Evolutionary conservation across 2,888 invertebrate species (phyloP).

Genomic region (Danaus chrysippus): DNA sequence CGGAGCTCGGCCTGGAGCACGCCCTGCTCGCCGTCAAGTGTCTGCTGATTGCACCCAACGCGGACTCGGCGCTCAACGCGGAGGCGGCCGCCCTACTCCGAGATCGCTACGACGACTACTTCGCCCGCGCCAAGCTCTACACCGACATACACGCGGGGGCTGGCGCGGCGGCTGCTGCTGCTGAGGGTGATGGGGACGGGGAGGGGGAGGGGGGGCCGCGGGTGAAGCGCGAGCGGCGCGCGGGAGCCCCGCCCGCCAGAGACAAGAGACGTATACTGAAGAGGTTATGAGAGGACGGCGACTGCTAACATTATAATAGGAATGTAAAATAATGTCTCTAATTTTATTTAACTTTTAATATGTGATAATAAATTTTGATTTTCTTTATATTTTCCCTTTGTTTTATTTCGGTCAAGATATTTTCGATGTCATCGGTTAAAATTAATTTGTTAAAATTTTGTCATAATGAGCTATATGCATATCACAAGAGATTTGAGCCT

Average conservation of each 20-base stretch:
- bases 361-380: constrained; percentile 29
- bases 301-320: constrained; percentile 15
- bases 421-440: neutral
- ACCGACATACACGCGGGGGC: constrained; percentile 66
- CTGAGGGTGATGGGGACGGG: constrained; percentile 15
- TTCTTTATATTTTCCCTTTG: neutral
- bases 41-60: constrained; percentile 97
- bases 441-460: too few relatives aligned
- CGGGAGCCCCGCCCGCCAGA: constrained; percentile 82
- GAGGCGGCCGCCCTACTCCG: constrained; percentile 96
- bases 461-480: too few relatives aligned
- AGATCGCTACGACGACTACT: constrained; percentile 96
- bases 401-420: neutral
- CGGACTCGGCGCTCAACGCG: constrained; percentile 97
- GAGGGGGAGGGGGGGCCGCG: constrained; percentile 80
- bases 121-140: constrained; percentile 70
- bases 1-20: constrained; percentile 96
- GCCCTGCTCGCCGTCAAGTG: constrained; percentile 94
- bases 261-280: constrained; percentile 57
- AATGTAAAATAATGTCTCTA: constrained; percentile 32
- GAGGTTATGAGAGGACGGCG: constrained; percentile 49
- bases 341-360: constrained; percentile 36
- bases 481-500: too few relatives aligned
- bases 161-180: constrained; percentile 39
- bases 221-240: constrained; percentile 88